A percentile compares a stretch with the other conserved stretches of the same genome.
These are phyloP conservation scores for Scylla paramamosain DNA, from an alignment of 1,140 invertebrate species.

Conservation along the genomic window DNA sequence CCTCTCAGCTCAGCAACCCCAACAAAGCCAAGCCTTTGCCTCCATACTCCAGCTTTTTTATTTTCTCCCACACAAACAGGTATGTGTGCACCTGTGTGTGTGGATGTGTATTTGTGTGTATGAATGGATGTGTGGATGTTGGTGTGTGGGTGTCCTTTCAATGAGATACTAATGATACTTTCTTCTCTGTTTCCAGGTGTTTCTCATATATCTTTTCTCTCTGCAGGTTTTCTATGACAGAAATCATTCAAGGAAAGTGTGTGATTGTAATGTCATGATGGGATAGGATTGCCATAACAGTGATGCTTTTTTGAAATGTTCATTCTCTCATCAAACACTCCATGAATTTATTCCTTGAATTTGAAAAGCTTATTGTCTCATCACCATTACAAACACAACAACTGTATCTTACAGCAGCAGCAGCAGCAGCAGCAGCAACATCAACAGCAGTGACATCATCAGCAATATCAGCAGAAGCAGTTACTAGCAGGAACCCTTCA, in stretches of 20 bases:
- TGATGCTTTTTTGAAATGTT: no score
- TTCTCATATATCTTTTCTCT: not conserved
- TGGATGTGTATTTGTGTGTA: not conserved
- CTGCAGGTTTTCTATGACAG: not conserved
- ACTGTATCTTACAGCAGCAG: not conserved
- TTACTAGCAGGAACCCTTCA: not conserved
- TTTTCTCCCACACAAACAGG: slow-evolving; percentile 81
- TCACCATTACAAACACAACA: not conserved
- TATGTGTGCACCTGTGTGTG: slow-evolving; percentile 74
- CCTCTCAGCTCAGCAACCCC: slow-evolving; percentile 85
- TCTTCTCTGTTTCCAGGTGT: slow-evolving; percentile 26
- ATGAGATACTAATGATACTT: not conserved
- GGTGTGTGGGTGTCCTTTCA: not conserved
- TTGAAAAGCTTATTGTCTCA: not conserved
- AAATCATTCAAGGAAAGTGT: not conserved
- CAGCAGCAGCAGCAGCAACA: not conserved
- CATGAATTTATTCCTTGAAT: no score
- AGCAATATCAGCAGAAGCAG: not conserved
- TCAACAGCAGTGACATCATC: not conserved
- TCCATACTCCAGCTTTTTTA: slow-evolving; percentile 85
- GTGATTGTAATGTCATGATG: not conserved
- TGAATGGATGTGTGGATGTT: not conserved
- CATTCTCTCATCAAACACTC: no score
- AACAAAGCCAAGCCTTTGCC: slow-evolving; percentile 85
- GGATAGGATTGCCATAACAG: not conserved